Base-by-base conservation (phyloP, 2,888 invertebrate genomes). In the Drosophila anceps region DNA sequence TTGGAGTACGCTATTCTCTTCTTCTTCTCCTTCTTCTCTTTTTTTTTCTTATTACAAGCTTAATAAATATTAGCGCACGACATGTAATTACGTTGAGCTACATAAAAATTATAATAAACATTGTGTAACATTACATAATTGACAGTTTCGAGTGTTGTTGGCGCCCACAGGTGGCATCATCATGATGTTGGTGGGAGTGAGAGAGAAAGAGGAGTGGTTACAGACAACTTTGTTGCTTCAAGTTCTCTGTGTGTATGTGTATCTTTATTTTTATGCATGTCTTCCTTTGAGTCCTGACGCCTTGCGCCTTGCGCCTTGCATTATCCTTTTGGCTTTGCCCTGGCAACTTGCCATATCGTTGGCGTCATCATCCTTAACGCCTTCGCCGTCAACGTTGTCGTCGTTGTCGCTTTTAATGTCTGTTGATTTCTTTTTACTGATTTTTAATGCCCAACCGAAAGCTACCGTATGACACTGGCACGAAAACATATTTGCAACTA, bases 41-140 rank as follows among this genome's bases (percentile, higher is more conserved):
- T 10, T 70, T 72, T 29, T 46, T 79, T 79, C 81, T 81, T 85
- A 85, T 81, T 82, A 82, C 76, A 70, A 73, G 83, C 80, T 85
- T 82, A 83, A 82, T 82, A 82, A 82, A 82, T 82, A 82, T 82
- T 82, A 82, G 81, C 81, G 69, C 80, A 85, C 73, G 81, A 82
- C 81, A 85, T 85, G 81, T 82, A 82, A 82, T 82, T 82, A 82
- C 86, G 83, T 55, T 50, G 69, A 59, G 81, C 76, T 69, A 80
- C 81, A 82, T 82, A 81, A 83, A 79, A 81, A 86, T 81, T 84
- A 86, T 83, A 86, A 88, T 89, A 85, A 85, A 88, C 85, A 85
- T 85, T 79, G 86, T 88, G 77, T 79, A 85, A 85, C 84, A 83
- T 83, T 81, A 75, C 79, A 88, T 85, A 85, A 85, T 85, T 85